Conservation (phyloP, 2,797 vertebrate genomes). For the Sebastes diaconus region DNA sequence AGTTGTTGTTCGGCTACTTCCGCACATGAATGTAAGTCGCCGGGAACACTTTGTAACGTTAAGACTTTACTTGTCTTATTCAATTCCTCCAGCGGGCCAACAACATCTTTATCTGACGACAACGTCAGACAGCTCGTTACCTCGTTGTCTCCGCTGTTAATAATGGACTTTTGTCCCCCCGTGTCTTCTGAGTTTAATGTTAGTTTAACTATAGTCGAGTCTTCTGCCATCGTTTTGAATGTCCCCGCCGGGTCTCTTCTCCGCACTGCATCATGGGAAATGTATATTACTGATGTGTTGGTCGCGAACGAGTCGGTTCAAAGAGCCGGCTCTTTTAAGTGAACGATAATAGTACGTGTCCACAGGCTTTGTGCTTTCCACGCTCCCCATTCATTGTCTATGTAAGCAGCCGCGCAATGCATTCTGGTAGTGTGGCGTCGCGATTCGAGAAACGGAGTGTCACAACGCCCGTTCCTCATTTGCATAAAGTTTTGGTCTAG, state of each 20-base stretch:
- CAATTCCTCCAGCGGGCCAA: background rate
- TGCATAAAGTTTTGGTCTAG: too few relatives aligned
- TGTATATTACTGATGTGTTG: too few relatives aligned
- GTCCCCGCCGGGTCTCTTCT: conserved; percentile 38
- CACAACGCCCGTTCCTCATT: too few relatives aligned
- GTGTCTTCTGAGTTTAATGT: background rate
- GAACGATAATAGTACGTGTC: too few relatives aligned
- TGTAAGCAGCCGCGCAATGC: too few relatives aligned
- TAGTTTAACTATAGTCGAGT: background rate
- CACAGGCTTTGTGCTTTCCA: too few relatives aligned
- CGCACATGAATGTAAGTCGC: background rate
- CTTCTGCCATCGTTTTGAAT: conserved; percentile 78
- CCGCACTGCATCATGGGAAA: conserved; percentile 80
- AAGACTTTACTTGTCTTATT: background rate
- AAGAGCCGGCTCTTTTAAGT: too few relatives aligned
- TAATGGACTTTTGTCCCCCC: rapidly evolving
- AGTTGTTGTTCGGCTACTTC: conserved; percentile 26
- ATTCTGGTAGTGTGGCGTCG: too few relatives aligned
- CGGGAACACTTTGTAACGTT: conserved; percentile 23
- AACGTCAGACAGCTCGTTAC: conserved; percentile 8
- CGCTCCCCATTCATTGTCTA: too few relatives aligned
- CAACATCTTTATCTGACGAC: background rate
- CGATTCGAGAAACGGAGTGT: too few relatives aligned
- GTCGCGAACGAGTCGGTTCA: too few relatives aligned
- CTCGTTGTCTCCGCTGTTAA: background rate